Evolutionary conservation across 2,113 vertebrate species (phyloP).

Genomic region (Caranx ignobilis): DNA sequence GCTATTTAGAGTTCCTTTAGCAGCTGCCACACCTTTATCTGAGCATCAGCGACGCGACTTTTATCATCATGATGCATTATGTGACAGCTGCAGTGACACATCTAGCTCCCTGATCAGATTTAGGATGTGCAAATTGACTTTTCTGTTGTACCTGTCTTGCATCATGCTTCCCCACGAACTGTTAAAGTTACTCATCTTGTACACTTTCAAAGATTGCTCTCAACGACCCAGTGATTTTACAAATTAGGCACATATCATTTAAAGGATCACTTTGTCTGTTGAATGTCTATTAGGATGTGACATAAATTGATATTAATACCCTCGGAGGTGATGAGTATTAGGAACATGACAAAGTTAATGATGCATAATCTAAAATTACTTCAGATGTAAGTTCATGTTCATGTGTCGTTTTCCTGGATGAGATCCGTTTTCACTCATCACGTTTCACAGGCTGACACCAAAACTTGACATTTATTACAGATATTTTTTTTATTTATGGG

Average conservation of each 20-base stretch:
- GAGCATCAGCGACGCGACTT: background rate
- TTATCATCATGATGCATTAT: constrained; percentile 9
- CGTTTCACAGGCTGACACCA: background rate
- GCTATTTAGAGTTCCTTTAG: constrained; percentile 8
- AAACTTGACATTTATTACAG: background rate
- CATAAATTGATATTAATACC: background rate
- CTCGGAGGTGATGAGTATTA: background rate
- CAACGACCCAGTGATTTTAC: background rate
- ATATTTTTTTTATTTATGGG: background rate
- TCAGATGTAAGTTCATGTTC: background rate
- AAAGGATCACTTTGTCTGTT: background rate
- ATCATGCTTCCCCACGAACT: background rate
- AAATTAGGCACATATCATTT: background rate
- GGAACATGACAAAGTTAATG: background rate
- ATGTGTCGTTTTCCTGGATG: background rate
- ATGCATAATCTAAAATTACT: background rate
- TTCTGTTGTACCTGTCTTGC: constrained; percentile 5
- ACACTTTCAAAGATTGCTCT: background rate
- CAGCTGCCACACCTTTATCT: background rate
- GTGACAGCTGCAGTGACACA: constrained; percentile 23
- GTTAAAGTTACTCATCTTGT: background rate
- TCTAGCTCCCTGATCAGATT: constrained; percentile 2
- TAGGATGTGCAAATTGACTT: constrained; percentile 10
- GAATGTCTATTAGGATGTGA: background rate
- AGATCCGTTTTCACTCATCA: background rate